Percentiles rank a stretch among this genome's conserved stretches.
Conservation (phyloP, 2,888 invertebrate species). For the Petrolisthes cinctipes region DNA sequence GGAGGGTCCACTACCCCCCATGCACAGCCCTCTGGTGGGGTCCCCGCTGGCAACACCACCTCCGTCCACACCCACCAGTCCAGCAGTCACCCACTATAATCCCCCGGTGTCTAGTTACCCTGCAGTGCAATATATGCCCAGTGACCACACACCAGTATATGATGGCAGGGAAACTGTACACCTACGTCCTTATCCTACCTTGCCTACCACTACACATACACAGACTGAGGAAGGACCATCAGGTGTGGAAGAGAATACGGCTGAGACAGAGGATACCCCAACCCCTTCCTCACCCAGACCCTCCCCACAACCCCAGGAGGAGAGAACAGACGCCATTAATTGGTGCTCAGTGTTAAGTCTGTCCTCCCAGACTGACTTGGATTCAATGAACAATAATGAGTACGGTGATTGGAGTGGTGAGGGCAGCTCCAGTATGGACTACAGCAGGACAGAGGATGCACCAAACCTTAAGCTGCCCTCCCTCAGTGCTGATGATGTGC, state of each 20-base stretch:
- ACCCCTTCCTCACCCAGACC: conserved; percentile 75
- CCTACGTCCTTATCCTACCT: conserved; percentile 69
- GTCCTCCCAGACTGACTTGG: conserved; percentile 86
- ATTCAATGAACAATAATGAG: conserved; percentile 73
- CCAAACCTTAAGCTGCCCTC: conserved; percentile 62
- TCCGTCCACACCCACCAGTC: conserved; percentile 56
- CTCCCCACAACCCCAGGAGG: conserved; percentile 70
- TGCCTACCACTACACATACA: conserved; percentile 70
- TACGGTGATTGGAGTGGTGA: conserved; percentile 59
- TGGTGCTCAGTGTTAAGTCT: conserved; percentile 92
- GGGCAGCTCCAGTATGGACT: conserved; percentile 45
- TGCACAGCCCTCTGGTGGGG: conserved; percentile 58
- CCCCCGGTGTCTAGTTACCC: conserved; percentile 42
- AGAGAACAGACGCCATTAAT: conserved; percentile 75
- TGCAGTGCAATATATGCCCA: conserved; percentile 47
- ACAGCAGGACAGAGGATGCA: conserved; percentile 40
- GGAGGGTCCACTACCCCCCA: conserved; percentile 65
- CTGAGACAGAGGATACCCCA: conserved; percentile 73
- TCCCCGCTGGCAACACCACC: conserved; percentile 53
- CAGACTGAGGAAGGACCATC: conserved; percentile 38
- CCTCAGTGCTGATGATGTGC: conserved; percentile 71
- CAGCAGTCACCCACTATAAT: conserved; percentile 56
- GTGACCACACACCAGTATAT: conserved; percentile 58
- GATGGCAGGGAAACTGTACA: conserved; percentile 66
- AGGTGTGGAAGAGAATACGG: conserved; percentile 12